Evolutionary conservation across 2,113 vertebrate genomes (phyloP).

Genomic region (Silurus meridionalis): DNA sequence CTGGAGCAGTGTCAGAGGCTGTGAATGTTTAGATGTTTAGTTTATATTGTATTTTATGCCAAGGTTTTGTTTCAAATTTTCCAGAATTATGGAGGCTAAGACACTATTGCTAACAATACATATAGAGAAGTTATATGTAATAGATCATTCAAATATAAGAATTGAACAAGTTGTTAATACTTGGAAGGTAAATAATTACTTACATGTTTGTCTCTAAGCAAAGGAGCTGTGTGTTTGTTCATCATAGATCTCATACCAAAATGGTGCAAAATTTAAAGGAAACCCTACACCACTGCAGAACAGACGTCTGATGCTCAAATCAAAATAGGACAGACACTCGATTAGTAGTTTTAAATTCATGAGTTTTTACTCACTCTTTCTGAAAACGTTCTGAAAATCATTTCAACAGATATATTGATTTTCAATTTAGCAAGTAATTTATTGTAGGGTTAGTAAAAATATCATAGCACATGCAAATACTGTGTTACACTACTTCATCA

Average conservation of each 20-base stretch:
- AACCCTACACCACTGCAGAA: background rate
- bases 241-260: background rate
- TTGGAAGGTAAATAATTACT: conserved; percentile 20
- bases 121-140: background rate
- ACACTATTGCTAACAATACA: background rate
- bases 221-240: background rate
- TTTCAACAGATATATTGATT: background rate
- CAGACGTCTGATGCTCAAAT: background rate
- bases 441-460: background rate
- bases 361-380: background rate
- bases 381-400: background rate
- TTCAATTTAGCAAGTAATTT: background rate
- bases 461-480: background rate
- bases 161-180: background rate
- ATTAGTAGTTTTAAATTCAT: background rate
- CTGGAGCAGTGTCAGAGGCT: background rate
- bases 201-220: conserved; percentile 9
- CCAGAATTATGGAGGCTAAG: background rate
- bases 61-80: background rate
- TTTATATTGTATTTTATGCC: background rate
- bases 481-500: background rate
- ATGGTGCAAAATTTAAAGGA: background rate
- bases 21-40: background rate
- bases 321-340: background rate
- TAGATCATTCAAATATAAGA: background rate